phyloP scores from a whole-genome alignment of 1,140 invertebrate species.

The Caenorhabditis briggsae region DNA sequence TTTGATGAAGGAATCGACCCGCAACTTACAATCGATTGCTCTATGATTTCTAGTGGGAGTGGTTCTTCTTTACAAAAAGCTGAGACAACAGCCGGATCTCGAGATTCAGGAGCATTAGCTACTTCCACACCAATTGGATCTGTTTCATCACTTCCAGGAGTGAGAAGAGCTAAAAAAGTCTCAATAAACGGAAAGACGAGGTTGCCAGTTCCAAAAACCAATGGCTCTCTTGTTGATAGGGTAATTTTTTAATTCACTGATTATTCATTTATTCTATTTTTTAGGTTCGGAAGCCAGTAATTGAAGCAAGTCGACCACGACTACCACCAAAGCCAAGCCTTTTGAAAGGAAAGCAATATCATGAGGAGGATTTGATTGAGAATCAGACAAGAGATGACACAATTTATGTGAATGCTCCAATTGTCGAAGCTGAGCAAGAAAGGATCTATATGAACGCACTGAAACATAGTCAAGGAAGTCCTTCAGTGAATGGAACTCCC shows the following conservation, averaged over 20 bases:
- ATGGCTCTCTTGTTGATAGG: neutral
- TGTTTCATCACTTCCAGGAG: neutral
- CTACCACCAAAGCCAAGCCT: conserved; percentile 19
- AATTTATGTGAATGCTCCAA: conserved; percentile 29
- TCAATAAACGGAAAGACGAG: conserved; percentile 4
- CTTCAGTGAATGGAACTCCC: neutral
- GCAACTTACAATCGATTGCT: conserved; percentile 22
- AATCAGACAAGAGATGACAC: conserved; percentile 8
- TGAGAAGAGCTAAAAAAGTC: neutral
- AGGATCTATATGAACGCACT: conserved; percentile 18
- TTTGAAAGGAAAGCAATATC: conserved; percentile 3
- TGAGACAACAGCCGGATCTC: neutral
- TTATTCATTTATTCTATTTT: neutral
- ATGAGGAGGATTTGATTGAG: conserved; percentile 20
- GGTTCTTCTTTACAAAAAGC: neutral
- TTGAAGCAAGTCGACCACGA: neutral
- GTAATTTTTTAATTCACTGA: neutral
- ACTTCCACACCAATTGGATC: conserved; percentile 34
- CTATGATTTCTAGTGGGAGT: conserved; percentile 35
- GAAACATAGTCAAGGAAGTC: neutral
- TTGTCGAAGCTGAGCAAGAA: conserved; percentile 39
- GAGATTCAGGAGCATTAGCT: conserved; percentile 5
- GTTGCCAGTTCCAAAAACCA: conserved; percentile 11
- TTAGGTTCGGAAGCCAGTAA: neutral
- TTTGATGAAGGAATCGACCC: conserved; percentile 10